Evolutionary conservation across 2,113 vertebrate genomes (phyloP).

Genomic region (Xenus cinereus): DNA sequence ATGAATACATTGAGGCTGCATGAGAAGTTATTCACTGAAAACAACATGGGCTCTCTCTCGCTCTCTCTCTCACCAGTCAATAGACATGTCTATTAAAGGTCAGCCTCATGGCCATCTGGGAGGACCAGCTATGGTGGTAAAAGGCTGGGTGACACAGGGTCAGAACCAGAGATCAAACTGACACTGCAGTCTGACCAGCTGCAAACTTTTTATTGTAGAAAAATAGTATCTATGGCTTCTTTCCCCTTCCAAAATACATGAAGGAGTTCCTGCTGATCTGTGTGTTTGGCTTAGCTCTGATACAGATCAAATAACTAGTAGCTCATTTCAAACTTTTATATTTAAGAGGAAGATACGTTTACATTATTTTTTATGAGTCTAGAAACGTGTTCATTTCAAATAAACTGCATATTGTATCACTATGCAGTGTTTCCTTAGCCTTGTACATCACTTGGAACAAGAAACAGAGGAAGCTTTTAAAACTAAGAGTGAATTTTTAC

Average conservation of each 20-base stretch:
- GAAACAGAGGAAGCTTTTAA: background rate
- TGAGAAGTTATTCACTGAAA: conserved; percentile 35
- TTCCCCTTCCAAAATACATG: background rate
- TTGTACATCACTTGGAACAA: background rate
- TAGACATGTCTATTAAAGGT: background rate
- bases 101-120: conserved; percentile 29
- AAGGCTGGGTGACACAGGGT: background rate
- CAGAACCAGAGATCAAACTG: background rate
- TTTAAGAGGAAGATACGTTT: background rate
- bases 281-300: background rate
- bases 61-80: conserved; percentile 18
- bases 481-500: background rate
- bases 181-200: background rate
- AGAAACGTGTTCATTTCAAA: background rate
- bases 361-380: background rate
- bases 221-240: background rate
- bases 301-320: background rate
- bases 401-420: background rate
- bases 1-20: conserved; percentile 55
- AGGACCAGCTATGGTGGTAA: background rate
- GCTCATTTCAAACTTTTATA: background rate
- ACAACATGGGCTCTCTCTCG: conserved; percentile 4
- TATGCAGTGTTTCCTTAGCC: background rate
- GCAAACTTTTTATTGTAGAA: background rate
- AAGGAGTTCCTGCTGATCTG: background rate